Evolutionary conservation across 2,888 invertebrate genomes (phyloP), one percentile per base, ranked within the genome.

Genomic region (Pelosia muscerda): DNA sequence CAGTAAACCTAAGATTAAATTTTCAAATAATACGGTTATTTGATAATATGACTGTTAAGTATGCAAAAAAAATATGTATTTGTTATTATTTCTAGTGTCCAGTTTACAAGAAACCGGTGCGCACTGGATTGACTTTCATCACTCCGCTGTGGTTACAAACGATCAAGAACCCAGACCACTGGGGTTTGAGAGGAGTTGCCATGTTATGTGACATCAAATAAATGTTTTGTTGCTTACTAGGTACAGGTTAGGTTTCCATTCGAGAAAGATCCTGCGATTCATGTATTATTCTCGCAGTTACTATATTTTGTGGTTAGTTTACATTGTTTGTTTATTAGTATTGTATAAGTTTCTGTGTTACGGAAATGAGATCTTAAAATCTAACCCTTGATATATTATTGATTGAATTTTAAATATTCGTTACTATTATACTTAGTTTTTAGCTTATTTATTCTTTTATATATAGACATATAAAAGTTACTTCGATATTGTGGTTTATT

Each of bases 181-280:
- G 98, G 98, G 96, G 96, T 58, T 88, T 98, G 55, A 95, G 98
- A 74, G 98, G 98, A 15, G 98, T 97, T 11, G 98, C 98, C 9
- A 95, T 98, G 38, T 95, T 98, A 54, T 98, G 98, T 89, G 98
- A 98, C 88, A 96, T 97, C 79, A 98, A 98, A 94, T 98, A 96
- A 95, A 66, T 49, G 26, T 15, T 62, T 42, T 26, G 53, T 22
- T 28, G 26, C 25, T 55, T 55, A 28, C 54, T 15, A 13, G 13
- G 54, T 55, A 23, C 23, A 55, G 15, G 54, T 54, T 54, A 23
- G 22, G 22, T 55, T 23, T 25, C 13, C 3, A 11, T 11, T 25
- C 13, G 49, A 49, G n/a, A 49, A 8, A 49, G 19, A n/a, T n/a
- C n/a, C 49, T 49, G n/a, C 42, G 23, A n/a, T 55, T 23, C 11